phyloP scores from a whole-genome alignment of 2,888 invertebrate species.

The Ischnus inquisitorius region DNA sequence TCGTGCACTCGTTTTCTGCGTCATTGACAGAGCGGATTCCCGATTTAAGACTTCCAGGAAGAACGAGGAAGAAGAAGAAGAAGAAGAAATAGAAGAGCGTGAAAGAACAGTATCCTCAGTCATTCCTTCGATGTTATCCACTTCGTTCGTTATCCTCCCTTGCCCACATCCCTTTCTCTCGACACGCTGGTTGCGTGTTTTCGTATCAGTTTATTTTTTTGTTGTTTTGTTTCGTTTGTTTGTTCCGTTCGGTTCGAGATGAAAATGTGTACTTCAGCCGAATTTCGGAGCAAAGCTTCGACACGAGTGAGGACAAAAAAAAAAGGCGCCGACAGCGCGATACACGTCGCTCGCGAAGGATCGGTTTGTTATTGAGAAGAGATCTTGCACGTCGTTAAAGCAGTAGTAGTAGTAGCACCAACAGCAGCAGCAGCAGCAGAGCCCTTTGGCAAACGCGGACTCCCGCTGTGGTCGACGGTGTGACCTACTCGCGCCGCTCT shows the following conservation, averaged over 20 bases:
- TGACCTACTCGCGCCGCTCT: conserved; percentile 84
- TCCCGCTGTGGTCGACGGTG: conserved; percentile 81
- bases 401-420: conserved; percentile 50
- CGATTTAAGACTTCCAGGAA: conserved; percentile 21
- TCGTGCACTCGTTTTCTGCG: conserved; percentile 55
- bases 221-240: conserved; percentile 14
- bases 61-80: conserved; percentile 30
- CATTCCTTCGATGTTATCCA: conserved; percentile 55
- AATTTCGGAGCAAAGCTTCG: neutral
- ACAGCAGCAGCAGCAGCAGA: conserved; percentile 72
- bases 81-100: conserved; percentile 58
- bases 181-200: conserved; percentile 5
- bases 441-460: conserved; percentile 81
- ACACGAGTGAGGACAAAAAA: neutral
- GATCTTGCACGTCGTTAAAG: conserved; percentile 40
- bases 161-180: conserved; percentile 37
- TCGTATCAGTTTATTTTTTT: neutral
- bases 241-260: neutral
- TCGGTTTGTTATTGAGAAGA: conserved; percentile 26
- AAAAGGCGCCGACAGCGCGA: neutral
- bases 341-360: conserved; percentile 1
- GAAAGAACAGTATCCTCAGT: conserved; percentile 51
- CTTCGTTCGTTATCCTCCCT: conserved; percentile 39
- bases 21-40: conserved; percentile 32
- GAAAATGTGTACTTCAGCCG: conserved; percentile 1